Percentiles rank a stretch among this genome's conserved stretches.
These are phyloP conservation scores for Synergus gifuensis DNA, from an alignment of 2,888 invertebrate species.

Conservation along the genomic window DNA sequence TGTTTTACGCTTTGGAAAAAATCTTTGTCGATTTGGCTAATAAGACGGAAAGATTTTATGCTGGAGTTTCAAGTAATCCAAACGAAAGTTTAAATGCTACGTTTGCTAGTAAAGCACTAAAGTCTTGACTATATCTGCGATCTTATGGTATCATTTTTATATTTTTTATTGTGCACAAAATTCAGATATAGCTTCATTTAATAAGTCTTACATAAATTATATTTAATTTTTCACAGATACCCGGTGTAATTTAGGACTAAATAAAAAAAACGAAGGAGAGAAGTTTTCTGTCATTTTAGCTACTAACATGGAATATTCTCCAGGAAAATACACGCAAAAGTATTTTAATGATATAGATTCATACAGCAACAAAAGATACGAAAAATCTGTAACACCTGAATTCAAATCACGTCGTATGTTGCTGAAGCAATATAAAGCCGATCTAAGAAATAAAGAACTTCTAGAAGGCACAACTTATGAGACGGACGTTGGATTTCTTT, in stretches of 20 bases:
- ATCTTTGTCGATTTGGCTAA: no score
- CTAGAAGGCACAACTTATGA: slow-evolving; percentile 38
- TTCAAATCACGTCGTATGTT: slow-evolving; percentile 41
- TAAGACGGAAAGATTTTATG: slow-evolving; percentile 48
- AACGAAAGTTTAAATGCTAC: slow-evolving; percentile 57
- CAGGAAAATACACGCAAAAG: no score
- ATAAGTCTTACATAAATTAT: no score
- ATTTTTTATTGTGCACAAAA: no score
- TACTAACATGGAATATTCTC: no score
- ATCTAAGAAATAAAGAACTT: slow-evolving; percentile 45
- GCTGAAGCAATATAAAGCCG: slow-evolving; percentile 26
- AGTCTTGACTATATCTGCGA: slow-evolving; percentile 26
- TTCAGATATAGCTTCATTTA: no score
- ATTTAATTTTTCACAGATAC: no score
- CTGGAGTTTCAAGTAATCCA: slow-evolving; percentile 52
- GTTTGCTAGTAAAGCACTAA: slow-evolving; percentile 55
- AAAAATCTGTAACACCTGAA: slow-evolving; percentile 24
- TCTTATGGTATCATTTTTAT: no score
- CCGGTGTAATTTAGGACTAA: no score
- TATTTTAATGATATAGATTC: no score
- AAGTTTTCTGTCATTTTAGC: no score
- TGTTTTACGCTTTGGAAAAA: slow-evolving; percentile 48
- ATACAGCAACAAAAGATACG: slow-evolving; percentile 19
- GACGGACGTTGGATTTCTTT: slow-evolving; percentile 36
- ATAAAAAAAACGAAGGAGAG: no score